A percentile compares a stretch with the other conserved stretches of the same genome.
These are phyloP conservation scores for Asobara japonica DNA, from an alignment of 1,140 invertebrate genomes.

Conservation along the genomic window DNA sequence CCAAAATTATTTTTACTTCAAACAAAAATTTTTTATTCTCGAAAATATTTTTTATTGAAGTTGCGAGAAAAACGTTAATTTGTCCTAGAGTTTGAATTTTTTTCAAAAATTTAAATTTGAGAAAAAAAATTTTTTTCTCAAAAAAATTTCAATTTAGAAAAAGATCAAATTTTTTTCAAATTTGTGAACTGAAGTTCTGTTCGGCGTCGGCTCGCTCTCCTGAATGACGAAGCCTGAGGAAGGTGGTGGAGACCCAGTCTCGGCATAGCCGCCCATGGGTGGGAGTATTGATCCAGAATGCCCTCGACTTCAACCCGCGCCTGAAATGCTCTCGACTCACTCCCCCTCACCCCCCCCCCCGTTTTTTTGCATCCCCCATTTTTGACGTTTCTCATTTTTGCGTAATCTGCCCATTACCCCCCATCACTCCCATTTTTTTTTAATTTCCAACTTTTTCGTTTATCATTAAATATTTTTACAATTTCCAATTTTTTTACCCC, in stretches of 20 bases:
- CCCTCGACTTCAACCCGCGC: constrained; percentile 49
- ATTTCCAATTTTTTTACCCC: not conserved
- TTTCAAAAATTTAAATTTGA: too few species aligned
- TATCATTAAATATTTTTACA: too few species aligned
- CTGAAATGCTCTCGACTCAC: constrained; percentile 45
- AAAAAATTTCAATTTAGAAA: not conserved
- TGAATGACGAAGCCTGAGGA: constrained; percentile 16
- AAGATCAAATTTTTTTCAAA: not conserved
- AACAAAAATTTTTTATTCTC: too few species aligned
- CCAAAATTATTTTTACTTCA: too few species aligned
- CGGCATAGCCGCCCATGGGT: constrained; percentile 27
- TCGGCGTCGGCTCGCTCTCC: too few species aligned
- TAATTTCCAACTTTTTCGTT: not conserved
- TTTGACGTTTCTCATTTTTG: not conserved
- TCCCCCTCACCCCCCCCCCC: constrained; percentile 36
- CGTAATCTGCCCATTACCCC: too few species aligned
- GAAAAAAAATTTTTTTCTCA: too few species aligned
- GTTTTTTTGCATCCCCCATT: constrained; percentile 34
- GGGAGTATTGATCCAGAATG: constrained; percentile 65
- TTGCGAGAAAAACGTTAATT: too few species aligned
- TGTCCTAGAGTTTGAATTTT: too few species aligned
- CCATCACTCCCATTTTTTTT: constrained; percentile 16
- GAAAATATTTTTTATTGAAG: too few species aligned
- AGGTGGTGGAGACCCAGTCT: not conserved
- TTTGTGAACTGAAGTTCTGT: too few species aligned